Conservation (phyloP, 1,140 invertebrate genomes). For the Drosophila trapezifrons region DNA sequence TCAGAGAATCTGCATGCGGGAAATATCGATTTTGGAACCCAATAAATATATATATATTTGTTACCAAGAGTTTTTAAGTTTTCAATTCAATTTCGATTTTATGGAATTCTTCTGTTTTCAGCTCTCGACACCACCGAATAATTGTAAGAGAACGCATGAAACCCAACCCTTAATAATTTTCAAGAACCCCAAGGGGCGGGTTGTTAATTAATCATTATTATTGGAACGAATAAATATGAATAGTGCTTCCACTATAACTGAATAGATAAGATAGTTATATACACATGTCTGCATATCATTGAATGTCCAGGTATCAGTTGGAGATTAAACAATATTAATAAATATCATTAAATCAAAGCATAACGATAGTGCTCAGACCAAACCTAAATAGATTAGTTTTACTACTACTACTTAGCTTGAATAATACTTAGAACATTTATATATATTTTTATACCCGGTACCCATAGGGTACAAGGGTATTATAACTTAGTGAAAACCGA, state of each 20-base stretch:
- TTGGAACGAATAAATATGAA: neutral
- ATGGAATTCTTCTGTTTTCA: neutral
- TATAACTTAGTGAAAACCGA: no score
- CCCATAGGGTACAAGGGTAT: no score
- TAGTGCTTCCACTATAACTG: neutral
- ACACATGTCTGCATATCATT: conserved; percentile 2
- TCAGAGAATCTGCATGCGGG: no score
- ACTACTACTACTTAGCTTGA: neutral
- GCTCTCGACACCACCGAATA: neutral
- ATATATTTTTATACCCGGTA: neutral
- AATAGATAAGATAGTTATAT: conserved; percentile 9
- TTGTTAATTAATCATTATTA: conserved; percentile 10
- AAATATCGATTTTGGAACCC: no score
- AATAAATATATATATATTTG: no score
- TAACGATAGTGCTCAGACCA: neutral
- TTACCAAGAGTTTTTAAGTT: no score
- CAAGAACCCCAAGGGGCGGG: neutral
- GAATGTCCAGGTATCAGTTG: conserved; percentile 4
- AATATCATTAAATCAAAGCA: conserved; percentile 8
- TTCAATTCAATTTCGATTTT: neutral
- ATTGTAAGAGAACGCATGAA: neutral
- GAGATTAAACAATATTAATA: conserved; percentile 5
- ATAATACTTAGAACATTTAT: neutral
- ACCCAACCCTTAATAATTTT: neutral
- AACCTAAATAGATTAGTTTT: conserved; percentile 2